Conservation (phyloP, 2,797 vertebrate genomes). For the Melanogrammus aeglefinus region DNA sequence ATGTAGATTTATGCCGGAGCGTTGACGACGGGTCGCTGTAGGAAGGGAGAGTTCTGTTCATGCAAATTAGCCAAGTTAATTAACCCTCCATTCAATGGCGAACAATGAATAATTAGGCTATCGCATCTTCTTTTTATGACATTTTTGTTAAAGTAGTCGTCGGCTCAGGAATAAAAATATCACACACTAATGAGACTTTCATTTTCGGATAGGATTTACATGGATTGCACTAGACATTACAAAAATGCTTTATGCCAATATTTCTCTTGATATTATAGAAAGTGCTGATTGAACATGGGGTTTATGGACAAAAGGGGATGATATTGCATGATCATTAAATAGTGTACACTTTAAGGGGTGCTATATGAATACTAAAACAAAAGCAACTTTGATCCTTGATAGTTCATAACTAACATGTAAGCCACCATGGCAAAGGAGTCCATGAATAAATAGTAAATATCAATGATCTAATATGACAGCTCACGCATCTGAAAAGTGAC, state of each 20-base stretch:
- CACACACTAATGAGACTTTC: too few relatives aligned
- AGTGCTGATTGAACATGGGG: neutral
- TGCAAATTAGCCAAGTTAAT: neutral
- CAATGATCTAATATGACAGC: neutral
- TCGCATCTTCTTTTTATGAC: neutral
- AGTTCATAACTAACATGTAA: too few relatives aligned
- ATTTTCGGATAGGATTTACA: too few relatives aligned
- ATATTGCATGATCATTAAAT: neutral
- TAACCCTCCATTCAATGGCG: neutral
- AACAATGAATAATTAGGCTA: neutral
- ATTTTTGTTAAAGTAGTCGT: neutral
- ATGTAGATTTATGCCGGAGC: slow-evolving; percentile 16
- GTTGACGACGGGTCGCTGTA: too few relatives aligned
- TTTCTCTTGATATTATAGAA: neutral
- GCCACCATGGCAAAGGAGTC: neutral
- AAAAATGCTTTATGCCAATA: neutral
- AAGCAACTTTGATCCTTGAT: neutral
- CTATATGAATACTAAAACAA: neutral
- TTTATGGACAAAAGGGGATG: neutral
- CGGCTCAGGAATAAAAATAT: neutral
- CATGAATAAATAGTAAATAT: neutral
- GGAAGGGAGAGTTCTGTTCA: neutral
- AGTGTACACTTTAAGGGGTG: neutral
- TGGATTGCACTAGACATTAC: neutral
- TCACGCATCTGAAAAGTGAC: neutral